Evolutionary conservation across 2,888 invertebrate genomes (phyloP).

Genomic region (Folsomia candida): DNA sequence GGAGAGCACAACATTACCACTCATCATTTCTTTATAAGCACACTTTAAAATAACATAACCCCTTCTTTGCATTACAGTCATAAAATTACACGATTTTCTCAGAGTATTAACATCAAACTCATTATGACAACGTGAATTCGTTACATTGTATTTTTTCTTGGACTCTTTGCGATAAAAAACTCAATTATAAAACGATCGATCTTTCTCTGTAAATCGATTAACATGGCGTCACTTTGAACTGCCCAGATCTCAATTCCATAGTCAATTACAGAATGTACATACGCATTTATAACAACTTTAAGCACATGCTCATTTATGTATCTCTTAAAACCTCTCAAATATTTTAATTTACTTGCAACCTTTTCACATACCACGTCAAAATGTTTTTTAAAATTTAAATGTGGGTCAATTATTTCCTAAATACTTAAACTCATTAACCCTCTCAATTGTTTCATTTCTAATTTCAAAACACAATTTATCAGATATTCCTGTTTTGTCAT

Average conservation of each 20-base stretch:
- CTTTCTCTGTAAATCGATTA: neutral
- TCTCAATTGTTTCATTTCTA: neutral
- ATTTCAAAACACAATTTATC: neutral
- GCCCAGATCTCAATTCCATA: conserved; percentile 20
- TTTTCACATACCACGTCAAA: neutral
- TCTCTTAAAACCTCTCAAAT: conserved; percentile 18
- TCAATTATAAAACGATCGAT: neutral
- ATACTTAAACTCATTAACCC: neutral
- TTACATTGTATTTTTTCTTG: neutral
- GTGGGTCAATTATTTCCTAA: conserved; percentile 4
- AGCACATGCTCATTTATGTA: neutral
- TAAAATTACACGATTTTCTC: neutral
- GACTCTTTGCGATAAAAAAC: neutral
- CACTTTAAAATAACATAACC: conserved; percentile 12
- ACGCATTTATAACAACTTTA: conserved; percentile 7
- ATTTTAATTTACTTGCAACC: conserved; percentile 2
- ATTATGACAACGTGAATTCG: too few species aligned
- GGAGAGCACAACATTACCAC: too few species aligned
- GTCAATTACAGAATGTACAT: conserved; percentile 19
- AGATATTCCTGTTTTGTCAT: neutral
- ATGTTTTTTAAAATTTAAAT: neutral
- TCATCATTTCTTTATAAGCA: too few species aligned
- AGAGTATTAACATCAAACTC: neutral
- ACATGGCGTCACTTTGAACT: neutral
- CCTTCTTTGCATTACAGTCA: neutral